Evolutionary conservation across 2,888 invertebrate genomes (phyloP).

Genomic region (Biston betularia): DNA sequence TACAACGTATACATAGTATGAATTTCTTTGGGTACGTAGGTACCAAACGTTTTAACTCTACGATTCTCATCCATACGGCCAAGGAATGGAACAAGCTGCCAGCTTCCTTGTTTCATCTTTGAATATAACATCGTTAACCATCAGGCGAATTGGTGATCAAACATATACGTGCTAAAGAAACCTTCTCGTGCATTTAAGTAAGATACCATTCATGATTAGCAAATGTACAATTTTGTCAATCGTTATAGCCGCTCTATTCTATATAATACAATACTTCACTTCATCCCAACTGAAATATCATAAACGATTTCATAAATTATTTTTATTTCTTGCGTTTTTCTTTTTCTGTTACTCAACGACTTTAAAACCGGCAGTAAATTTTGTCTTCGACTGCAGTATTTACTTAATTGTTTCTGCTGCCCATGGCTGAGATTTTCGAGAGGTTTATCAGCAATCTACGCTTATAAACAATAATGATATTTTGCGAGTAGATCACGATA

Average conservation of each 20-base stretch:
- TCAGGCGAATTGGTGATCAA: too few species aligned
- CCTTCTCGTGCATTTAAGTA: slow-evolving; percentile 11
- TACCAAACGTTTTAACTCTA: too few species aligned
- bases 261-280: not conserved
- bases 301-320: too few species aligned
- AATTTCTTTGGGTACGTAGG: too few species aligned
- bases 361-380: not conserved
- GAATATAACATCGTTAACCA: too few species aligned
- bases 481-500: slow-evolving; percentile 21
- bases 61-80: too few species aligned
- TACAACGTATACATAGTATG: too few species aligned
- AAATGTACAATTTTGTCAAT: not conserved
- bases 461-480: slow-evolving; percentile 22
- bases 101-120: too few species aligned
- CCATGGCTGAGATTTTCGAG: slow-evolving; percentile 8
- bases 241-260: not conserved
- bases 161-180: too few species aligned
- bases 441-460: slow-evolving; percentile 20
- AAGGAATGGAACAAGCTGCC: too few species aligned
- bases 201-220: slow-evolving; percentile 11
- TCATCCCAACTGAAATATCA: not conserved
- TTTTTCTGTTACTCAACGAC: too few species aligned
- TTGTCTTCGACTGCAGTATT: not conserved
- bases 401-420: slow-evolving; percentile 13
- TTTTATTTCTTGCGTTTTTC: too few species aligned